Evolutionary conservation across 2,113 vertebrate species (phyloP).

Genomic region (Physeter macrocephalus): DNA sequence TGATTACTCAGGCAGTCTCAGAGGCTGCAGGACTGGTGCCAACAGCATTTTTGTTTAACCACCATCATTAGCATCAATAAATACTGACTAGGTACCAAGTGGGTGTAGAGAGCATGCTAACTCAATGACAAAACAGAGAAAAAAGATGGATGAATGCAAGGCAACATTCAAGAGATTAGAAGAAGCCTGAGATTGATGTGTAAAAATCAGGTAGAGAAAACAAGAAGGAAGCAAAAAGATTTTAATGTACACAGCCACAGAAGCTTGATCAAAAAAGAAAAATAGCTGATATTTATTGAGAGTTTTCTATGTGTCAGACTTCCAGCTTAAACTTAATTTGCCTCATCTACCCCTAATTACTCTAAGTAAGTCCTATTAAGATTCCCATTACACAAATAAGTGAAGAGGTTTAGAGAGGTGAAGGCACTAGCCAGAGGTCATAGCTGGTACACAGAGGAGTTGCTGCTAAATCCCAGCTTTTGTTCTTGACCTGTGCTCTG

Average conservation of each 20-base stretch:
- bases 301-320: slow-evolving; percentile 1
- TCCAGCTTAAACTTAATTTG: slow-evolving; percentile 30
- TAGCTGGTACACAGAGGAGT: background rate
- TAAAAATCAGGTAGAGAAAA: slow-evolving; percentile 8
- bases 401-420: background rate
- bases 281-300: background rate
- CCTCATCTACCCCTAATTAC: background rate
- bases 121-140: slow-evolving; percentile 19
- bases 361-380: background rate
- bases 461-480: background rate
- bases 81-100: slow-evolving; percentile 38
- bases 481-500: background rate
- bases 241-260: background rate
- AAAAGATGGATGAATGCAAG: background rate
- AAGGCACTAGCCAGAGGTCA: background rate
- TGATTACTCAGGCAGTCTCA: slow-evolving; percentile 56
- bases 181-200: background rate
- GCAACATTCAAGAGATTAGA: background rate
- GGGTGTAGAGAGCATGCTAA: slow-evolving; percentile 15
- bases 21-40: slow-evolving; percentile 51
- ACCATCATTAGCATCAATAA: slow-evolving; percentile 64
- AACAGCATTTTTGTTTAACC: slow-evolving; percentile 57
- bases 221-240: background rate
- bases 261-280: background rate
- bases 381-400: background rate